phyloP scores from a whole-genome alignment of 2,113 vertebrate genomes.

The Phylloscopus trochilus region DNA sequence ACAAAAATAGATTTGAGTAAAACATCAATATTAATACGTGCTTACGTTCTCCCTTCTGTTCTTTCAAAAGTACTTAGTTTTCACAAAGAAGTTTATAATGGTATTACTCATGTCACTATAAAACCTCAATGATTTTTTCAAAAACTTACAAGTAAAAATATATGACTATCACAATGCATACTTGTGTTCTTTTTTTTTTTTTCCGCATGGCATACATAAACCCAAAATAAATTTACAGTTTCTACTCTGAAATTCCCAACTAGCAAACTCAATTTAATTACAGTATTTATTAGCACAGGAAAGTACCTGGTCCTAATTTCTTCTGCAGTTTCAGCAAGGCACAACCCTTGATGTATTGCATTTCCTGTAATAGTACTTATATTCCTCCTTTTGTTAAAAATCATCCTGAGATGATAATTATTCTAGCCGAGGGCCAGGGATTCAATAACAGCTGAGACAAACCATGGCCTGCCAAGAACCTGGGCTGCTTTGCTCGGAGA shows the following conservation, averaged over 20 bases:
- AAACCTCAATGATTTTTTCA: neutral
- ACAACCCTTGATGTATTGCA: neutral
- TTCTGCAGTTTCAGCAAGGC: constrained; percentile 6
- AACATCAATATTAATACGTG: constrained; percentile 58
- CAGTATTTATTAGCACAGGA: constrained; percentile 14
- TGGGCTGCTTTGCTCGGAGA: neutral
- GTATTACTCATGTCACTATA: neutral
- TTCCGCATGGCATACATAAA: neutral
- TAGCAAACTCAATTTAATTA: constrained; percentile 16
- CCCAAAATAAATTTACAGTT: neutral
- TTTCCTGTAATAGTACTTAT: constrained; percentile 25
- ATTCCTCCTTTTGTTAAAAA: constrained; percentile 42
- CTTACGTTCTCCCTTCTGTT: neutral
- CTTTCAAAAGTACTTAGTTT: constrained; percentile 44
- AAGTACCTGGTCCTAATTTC: constrained; percentile 6
- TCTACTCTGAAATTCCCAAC: neutral
- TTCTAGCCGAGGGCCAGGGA: constrained; percentile 13
- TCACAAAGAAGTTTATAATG: constrained; percentile 31
- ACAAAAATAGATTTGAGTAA: constrained; percentile 54
- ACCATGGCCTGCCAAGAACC: neutral
- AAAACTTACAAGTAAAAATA: neutral
- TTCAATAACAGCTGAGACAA: constrained; percentile 28
- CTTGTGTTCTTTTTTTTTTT: neutral
- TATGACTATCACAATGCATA: neutral
- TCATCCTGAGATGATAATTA: constrained; percentile 31